phyloP scores from a whole-genome alignment of 2,888 invertebrate genomes.

The Antitype chi region DNA sequence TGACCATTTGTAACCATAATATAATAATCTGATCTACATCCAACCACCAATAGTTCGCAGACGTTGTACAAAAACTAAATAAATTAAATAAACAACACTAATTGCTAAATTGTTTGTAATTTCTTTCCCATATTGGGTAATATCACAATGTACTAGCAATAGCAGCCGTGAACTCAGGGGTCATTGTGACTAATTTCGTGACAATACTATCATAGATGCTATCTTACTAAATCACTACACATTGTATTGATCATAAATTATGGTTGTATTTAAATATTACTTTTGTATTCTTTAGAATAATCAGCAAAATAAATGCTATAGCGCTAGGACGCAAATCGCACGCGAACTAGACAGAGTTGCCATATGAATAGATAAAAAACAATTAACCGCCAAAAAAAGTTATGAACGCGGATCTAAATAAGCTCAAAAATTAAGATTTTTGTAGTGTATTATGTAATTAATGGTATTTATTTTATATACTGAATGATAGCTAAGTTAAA shows the following conservation, averaged over 20 bases:
- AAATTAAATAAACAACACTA: slow-evolving; percentile 68
- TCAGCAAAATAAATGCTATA: slow-evolving; percentile 75
- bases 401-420: not conserved
- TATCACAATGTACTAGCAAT: slow-evolving; percentile 82
- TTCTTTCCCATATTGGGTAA: slow-evolving; percentile 84
- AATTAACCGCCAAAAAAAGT: not conserved
- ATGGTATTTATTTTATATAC: not conserved
- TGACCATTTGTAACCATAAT: slow-evolving; percentile 77
- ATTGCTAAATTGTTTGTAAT: slow-evolving; percentile 77
- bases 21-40: slow-evolving; percentile 65
- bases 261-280: slow-evolving; percentile 52
- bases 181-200: slow-evolving; percentile 78
- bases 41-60: slow-evolving; percentile 51
- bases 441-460: not conserved
- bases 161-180: slow-evolving; percentile 85
- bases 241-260: slow-evolving; percentile 58
- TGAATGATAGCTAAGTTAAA: not conserved
- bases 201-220: slow-evolving; percentile 59
- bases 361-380: slow-evolving; percentile 41
- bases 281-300: slow-evolving; percentile 68
- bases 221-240: slow-evolving; percentile 61
- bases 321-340: slow-evolving; percentile 86
- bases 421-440: not conserved
- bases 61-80: slow-evolving; percentile 57
- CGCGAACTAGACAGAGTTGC: slow-evolving; percentile 78